Conservation (phyloP, 2,888 invertebrate genomes). For the Metallyticus violacea region DNA sequence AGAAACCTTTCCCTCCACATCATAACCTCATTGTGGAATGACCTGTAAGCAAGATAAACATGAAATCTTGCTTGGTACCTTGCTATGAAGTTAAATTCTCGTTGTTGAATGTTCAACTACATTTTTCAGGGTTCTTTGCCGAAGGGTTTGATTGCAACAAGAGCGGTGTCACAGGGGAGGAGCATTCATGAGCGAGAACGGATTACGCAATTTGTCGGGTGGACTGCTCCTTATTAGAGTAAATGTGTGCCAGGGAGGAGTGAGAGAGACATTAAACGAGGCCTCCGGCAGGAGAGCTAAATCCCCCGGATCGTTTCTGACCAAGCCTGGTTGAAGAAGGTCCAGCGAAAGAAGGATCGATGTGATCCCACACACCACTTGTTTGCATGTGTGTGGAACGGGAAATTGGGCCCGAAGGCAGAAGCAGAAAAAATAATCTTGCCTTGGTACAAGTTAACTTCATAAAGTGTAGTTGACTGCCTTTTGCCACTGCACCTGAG, state of each 20-base stretch:
- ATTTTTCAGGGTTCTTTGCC: background rate
- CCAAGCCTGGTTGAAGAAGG: background rate
- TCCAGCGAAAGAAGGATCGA: background rate
- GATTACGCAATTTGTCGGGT: conserved; percentile 13
- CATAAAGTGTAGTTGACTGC: background rate
- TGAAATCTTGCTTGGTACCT: too few species aligned
- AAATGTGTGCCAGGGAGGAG: background rate
- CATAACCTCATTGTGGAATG: too few species aligned
- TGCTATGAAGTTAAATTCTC: background rate
- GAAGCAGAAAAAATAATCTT: background rate
- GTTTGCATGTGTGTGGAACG: background rate
- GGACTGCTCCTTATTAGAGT: background rate
- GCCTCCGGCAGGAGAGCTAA: background rate
- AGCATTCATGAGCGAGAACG: conserved; percentile 10
- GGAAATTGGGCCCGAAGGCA: background rate
- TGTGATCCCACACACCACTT: background rate
- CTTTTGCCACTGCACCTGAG: background rate
- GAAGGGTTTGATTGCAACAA: background rate
- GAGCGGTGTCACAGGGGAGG: background rate
- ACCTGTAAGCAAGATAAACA: too few species aligned
- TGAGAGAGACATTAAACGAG: background rate
- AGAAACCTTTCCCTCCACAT: too few species aligned
- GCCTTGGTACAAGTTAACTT: background rate
- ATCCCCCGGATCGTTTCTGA: too few species aligned
- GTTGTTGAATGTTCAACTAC: background rate